Evolutionary conservation across 2,113 vertebrate species (phyloP), one percentile per base, ranked within the genome.

Genomic region (Otus sunia): DNA sequence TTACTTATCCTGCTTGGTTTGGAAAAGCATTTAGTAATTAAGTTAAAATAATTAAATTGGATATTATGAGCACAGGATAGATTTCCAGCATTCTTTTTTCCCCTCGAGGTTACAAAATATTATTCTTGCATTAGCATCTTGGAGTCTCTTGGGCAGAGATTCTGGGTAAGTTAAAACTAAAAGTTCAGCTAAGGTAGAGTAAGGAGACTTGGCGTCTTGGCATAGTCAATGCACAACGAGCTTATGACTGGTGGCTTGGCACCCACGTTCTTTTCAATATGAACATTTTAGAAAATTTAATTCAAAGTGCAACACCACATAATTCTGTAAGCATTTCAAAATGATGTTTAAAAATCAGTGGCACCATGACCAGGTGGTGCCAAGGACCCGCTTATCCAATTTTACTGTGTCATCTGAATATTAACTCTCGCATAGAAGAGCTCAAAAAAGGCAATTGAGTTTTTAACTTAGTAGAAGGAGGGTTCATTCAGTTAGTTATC

Each of bases 41-140:
- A 85, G 60, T 67, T 55, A 85, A 92, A 96, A 94, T 79, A 94
- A 87, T 94, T 94, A 87, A 91, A 87, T 86, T 2, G n/a, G 39
- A 29, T 92, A 68, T 85, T 95, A 78, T n/a, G 73, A 87, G 53
- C 34, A 29, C 73, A 75, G 76, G 72, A 49, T 37, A 56, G 47
- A 78, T 93, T 96, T 95, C 64, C 87, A 91, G 29, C 15, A 8
- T 75, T 81, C 52, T 74, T 86, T 81, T 53, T 82, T 29, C 36
- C 56, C 55, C 58, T 67, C 3, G 6, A 56, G 12, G 10, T 87
- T 94, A 78, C 8, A 62, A 82, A 96, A 74, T 74, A 84, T 14
- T 78, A 45, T 27, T 81, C 62, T 67, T 76, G 36, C 53, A 55
- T 84, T 94, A 94, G 45, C 60, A 49, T 82, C 49, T 93, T 72